Conservation (phyloP, 2,113 vertebrate genomes). For the Phylloscopus trochiloides region DNA sequence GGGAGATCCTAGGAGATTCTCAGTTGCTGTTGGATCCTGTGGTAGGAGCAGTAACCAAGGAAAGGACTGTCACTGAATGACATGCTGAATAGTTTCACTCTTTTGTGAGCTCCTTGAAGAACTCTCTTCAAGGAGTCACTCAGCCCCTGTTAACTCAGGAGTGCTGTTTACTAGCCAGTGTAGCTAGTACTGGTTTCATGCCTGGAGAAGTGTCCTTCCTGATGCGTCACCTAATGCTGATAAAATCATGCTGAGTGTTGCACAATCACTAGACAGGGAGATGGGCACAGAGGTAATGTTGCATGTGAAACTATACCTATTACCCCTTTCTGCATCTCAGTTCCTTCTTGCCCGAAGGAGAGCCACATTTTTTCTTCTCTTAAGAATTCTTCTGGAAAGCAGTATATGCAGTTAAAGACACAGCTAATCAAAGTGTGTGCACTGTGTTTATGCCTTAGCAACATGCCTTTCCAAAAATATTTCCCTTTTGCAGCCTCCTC, state of each 20-base stretch:
- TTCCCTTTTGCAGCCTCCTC: background rate
- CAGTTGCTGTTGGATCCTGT: background rate
- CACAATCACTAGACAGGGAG: background rate
- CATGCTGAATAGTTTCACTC: background rate
- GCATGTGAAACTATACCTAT: background rate
- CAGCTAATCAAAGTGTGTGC: background rate
- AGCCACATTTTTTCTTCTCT: background rate
- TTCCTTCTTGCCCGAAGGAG: background rate
- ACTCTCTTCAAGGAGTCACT: background rate
- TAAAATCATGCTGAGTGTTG: background rate
- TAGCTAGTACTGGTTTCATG: background rate
- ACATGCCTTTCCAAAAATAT: background rate
- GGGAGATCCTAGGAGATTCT: background rate
- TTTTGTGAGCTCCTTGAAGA: background rate
- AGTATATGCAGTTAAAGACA: background rate
- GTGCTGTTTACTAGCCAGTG: background rate
- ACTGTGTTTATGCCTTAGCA: background rate
- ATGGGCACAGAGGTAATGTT: background rate
- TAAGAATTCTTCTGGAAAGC: background rate
- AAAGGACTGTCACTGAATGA: accelerated
- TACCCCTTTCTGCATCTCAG: background rate
- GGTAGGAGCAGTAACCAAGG: background rate
- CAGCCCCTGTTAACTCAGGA: background rate
- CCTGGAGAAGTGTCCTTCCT: background rate
- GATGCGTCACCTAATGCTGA: background rate